Evolutionary conservation across 2,888 invertebrate genomes (phyloP).

Genomic region (Cheilosia urbana): DNA sequence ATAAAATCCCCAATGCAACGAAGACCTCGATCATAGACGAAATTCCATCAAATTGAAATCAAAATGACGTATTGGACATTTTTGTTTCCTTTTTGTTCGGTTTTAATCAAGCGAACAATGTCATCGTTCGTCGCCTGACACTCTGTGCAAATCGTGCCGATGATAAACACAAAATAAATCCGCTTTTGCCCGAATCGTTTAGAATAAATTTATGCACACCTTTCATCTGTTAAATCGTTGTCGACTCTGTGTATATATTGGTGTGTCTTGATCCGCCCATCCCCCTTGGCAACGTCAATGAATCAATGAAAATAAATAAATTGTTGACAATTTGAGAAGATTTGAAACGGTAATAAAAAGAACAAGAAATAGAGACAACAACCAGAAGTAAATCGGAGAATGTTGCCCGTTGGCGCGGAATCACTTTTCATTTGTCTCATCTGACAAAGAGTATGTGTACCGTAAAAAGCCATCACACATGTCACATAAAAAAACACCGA

Average conservation of each 20-base stretch:
- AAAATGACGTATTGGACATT: constrained; percentile 51
- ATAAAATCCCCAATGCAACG: constrained; percentile 38
- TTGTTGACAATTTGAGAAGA: constrained; percentile 69
- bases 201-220: constrained; percentile 70
- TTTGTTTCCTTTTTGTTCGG: constrained; percentile 21
- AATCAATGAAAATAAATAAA: constrained; percentile 74
- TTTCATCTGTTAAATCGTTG: not conserved
- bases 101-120: constrained; percentile 63
- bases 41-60: constrained; percentile 59
- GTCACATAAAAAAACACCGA: constrained; percentile 62
- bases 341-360: constrained; percentile 65
- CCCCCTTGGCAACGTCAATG: not conserved
- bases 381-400: constrained; percentile 33
- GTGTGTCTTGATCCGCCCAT: too few species aligned
- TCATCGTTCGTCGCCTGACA: constrained; percentile 4
- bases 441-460: constrained; percentile 32
- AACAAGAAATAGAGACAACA: constrained; percentile 9
- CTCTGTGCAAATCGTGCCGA: not conserved
- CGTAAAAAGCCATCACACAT: constrained; percentile 62
- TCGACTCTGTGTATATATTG: not conserved
- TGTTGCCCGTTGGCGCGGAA: constrained; percentile 56
- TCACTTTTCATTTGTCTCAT: constrained; percentile 67
- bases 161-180: constrained; percentile 46
- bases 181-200: constrained; percentile 45
- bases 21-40: constrained; percentile 6